Evolutionary conservation across 2,888 invertebrate genomes (phyloP).

Genomic region (Macrosoma leucophasiata): DNA sequence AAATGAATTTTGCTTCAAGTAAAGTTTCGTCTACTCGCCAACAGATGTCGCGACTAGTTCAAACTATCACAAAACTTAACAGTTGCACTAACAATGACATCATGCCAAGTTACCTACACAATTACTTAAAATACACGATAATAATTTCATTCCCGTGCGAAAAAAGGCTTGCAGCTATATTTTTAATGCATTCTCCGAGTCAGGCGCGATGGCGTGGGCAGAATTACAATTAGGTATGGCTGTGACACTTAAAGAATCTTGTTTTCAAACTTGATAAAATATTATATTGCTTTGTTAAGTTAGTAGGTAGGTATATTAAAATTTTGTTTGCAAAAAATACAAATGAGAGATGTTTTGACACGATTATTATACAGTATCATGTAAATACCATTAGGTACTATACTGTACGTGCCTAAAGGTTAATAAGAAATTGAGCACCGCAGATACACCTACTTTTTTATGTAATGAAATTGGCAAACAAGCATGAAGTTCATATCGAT

Average conservation of each 20-base stretch:
- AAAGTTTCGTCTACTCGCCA: slow-evolving; percentile 36
- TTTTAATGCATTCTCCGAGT: slow-evolving; percentile 58
- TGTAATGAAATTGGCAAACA: too few relatives aligned
- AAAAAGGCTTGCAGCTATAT: slow-evolving; percentile 51
- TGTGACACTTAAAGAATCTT: slow-evolving; percentile 38
- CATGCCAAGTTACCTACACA: slow-evolving; percentile 39
- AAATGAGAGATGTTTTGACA: too few relatives aligned
- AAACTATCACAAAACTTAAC: neutral
- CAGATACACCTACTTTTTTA: too few relatives aligned
- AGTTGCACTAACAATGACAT: slow-evolving; percentile 21
- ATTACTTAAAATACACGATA: slow-evolving; percentile 44
- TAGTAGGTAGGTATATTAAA: neutral
- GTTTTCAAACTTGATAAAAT: slow-evolving; percentile 37
- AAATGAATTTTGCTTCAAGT: slow-evolving; percentile 18
- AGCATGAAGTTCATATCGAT: too few relatives aligned
- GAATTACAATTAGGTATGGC: slow-evolving; percentile 57
- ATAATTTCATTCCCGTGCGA: slow-evolving; percentile 52
- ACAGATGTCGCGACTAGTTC: slow-evolving; percentile 44
- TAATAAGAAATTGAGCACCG: too few relatives aligned
- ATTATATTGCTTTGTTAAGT: slow-evolving; percentile 17
- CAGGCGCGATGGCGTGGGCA: slow-evolving; percentile 45
- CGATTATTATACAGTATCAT: too few relatives aligned
- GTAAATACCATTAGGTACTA: too few relatives aligned
- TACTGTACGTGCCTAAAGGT: too few relatives aligned
- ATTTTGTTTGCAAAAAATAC: too few relatives aligned